phyloP scores from a whole-genome alignment of 1,140 invertebrate genomes.

The Cydia pomonella region DNA sequence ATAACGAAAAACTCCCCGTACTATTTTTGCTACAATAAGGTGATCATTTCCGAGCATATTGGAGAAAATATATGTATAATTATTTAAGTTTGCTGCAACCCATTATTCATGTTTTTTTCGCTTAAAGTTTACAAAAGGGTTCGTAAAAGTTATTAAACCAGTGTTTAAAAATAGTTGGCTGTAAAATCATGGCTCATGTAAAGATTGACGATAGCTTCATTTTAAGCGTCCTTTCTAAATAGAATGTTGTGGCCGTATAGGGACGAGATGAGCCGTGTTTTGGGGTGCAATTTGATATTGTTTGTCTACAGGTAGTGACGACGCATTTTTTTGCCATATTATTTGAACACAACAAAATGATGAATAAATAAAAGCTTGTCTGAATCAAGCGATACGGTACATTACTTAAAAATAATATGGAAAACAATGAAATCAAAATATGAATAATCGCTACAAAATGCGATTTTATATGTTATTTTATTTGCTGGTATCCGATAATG shows the following conservation, averaged over 20 bases:
- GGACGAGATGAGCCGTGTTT: background rate
- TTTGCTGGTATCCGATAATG: too few relatives aligned
- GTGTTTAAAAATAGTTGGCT: slow-evolving; percentile 26
- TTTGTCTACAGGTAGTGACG: background rate
- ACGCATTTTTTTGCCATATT: background rate
- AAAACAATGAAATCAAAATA: too few relatives aligned
- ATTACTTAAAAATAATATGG: too few relatives aligned
- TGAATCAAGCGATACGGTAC: too few relatives aligned
- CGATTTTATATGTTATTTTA: too few relatives aligned
- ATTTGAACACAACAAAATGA: too few relatives aligned
- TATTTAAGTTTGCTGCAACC: background rate
- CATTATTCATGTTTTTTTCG: background rate
- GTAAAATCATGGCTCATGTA: slow-evolving; percentile 18
- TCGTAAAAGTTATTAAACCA: slow-evolving; percentile 9
- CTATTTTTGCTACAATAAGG: too few relatives aligned
- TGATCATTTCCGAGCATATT: too few relatives aligned
- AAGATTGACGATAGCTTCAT: slow-evolving; percentile 28
- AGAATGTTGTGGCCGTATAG: background rate
- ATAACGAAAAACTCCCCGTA: too few relatives aligned
- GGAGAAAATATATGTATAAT: too few relatives aligned
- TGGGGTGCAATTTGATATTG: background rate
- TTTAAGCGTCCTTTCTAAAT: background rate
- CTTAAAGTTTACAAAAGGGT: slow-evolving; percentile 13
- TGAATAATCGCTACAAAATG: too few relatives aligned
- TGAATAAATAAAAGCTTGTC: too few relatives aligned